Evolutionary conservation across 2,888 invertebrate species (phyloP).

Genomic region (Bruchidius siliquastri): DNA sequence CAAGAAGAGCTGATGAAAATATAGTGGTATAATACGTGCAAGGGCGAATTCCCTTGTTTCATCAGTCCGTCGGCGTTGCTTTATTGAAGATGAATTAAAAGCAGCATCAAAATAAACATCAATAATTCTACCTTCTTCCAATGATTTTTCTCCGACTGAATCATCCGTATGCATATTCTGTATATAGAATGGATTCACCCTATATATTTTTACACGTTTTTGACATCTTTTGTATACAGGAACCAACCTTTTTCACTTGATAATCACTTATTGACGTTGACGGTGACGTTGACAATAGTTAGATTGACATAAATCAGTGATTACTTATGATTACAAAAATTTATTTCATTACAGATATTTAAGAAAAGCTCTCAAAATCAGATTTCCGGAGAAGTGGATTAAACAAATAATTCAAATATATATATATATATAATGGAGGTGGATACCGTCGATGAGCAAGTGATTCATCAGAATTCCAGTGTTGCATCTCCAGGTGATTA

Average conservation of each 20-base stretch:
- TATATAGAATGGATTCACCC: neutral
- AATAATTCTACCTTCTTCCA: too few relatives aligned
- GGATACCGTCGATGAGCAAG: neutral
- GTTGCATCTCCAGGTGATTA: neutral
- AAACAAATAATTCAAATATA: neutral
- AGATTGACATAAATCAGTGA: neutral
- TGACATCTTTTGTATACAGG: neutral
- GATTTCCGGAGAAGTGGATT: neutral
- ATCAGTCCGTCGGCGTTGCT: too few relatives aligned
- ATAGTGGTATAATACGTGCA: too few relatives aligned
- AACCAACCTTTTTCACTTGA: neutral
- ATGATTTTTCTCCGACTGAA: too few relatives aligned
- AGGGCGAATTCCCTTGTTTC: too few relatives aligned
- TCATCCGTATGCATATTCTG: neutral
- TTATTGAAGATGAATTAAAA: too few relatives aligned
- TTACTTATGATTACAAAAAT: neutral
- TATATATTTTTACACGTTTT: neutral
- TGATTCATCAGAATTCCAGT: neutral
- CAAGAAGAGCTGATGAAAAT: too few relatives aligned
- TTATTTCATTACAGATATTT: neutral
- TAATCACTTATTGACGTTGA: neutral
- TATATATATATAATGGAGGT: neutral
- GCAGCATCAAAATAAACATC: too few relatives aligned
- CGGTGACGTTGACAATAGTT: neutral
- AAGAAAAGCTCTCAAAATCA: neutral